Evolutionary conservation across 2,888 invertebrate genomes (phyloP).

Genomic region (Campoplex nolae): DNA sequence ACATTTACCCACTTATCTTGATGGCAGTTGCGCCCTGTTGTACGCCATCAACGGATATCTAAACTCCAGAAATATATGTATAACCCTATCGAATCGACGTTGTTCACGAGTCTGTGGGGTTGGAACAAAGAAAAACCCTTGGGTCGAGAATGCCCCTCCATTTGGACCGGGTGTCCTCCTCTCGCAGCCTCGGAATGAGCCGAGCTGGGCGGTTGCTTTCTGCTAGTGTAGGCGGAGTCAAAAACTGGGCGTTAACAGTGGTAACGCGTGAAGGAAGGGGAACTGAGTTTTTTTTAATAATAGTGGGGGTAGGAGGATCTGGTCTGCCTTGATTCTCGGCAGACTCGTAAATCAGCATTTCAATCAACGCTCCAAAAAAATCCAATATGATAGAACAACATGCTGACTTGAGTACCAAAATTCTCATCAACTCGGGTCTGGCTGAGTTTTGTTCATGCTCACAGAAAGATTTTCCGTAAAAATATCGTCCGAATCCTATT

Average conservation of each 20-base stretch:
- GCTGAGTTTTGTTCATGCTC: background rate
- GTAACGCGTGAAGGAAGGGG: constrained; percentile 7
- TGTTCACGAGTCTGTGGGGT: constrained; percentile 37
- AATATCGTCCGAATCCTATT: background rate
- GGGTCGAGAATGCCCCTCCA: constrained; percentile 14
- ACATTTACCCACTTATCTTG: background rate
- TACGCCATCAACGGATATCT: background rate
- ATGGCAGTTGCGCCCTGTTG: constrained; percentile 18
- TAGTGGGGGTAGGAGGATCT: constrained; percentile 24
- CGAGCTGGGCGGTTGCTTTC: constrained; percentile 51
- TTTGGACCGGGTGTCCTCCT: constrained; percentile 26
- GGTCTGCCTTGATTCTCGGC: constrained; percentile 21
- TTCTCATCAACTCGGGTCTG: background rate
- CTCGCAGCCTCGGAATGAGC: constrained; percentile 4
- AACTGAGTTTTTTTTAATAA: constrained; percentile 1
- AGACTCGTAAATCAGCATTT: constrained; percentile 32
- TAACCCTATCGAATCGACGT: constrained; percentile 52
- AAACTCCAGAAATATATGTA: background rate
- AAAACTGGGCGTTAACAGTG: constrained; percentile 47
- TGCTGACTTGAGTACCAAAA: constrained; percentile 5
- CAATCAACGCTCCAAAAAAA: constrained; percentile 40
- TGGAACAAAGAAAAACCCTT: constrained; percentile 59
- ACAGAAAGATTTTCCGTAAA: background rate
- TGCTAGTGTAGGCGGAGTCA: constrained; percentile 54
- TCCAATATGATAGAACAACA: background rate